Base-by-base conservation (phyloP, 2,888 invertebrate species). In the Catotricha subobsoleta region DNA sequence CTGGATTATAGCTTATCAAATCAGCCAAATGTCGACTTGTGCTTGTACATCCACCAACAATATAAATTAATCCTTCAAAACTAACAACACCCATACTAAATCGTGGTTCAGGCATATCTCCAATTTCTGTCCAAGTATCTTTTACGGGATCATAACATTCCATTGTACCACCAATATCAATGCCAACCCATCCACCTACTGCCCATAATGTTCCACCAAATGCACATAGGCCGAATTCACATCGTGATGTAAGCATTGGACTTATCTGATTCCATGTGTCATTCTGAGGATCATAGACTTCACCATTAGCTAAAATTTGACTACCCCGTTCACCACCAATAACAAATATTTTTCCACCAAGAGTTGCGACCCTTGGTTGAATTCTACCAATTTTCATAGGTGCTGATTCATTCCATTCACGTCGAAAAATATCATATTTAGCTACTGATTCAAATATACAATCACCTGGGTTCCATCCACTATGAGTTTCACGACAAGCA, bases 161-260 rank as follows among this genome's bases (percentile, higher is more conserved):
- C 47, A 92, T 82, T 1, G 82, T 77, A 19, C 80, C 79, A 2
- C 87, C 88, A 57, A 91, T 86, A 56, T 88, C 87, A 45, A 82
- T 80, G 1, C 90, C 91, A 25, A 91, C 79, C 90, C 91, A 91
- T 3, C 92, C 92, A 33, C 92, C 91, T 50, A 92, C 76, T 0
- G 88, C 90, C 57, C 82, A 87, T 44, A 92, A 63, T 52, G 73
- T 74, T 21, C 83, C 84, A 49, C 83, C 78, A 60, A 83, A 72
- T 12, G 82, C 80, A 53, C 86, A 84, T 46, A 90, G 64, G 2
- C 91, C 90, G 57, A 91, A 84, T 59, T 88, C 90, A 62, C 88
- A 91, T 18, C 92, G 70, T 1, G 86, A 81, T 49, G 82, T 80
- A 46, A 77, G 74, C 81, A 84, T 82, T 10, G 74, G 72, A 6